A percentile compares a stretch with the other conserved stretches of the same genome.
phyloP scores from a whole-genome alignment of 2,888 invertebrate species.

The Papilio elwesi region DNA sequence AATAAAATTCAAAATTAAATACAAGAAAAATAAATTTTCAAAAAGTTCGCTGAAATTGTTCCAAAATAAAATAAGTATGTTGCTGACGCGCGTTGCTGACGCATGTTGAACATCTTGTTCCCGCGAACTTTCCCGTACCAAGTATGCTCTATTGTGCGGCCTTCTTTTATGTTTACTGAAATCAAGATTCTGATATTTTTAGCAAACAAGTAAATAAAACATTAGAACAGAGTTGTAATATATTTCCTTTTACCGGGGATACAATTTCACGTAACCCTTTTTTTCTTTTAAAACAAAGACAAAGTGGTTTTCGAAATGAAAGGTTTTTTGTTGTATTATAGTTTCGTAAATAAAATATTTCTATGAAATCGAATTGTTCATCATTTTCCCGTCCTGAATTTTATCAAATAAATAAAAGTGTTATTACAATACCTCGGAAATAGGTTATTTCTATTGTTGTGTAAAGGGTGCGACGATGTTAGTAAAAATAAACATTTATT shows the following conservation, averaged over 20 bases:
- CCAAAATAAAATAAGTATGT: too few relatives aligned
- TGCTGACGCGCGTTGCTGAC: too few relatives aligned
- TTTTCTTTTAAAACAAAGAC: conserved; percentile 33
- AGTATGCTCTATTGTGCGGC: neutral
- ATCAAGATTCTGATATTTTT: neutral
- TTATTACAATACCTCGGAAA: neutral
- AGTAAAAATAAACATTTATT: too few relatives aligned
- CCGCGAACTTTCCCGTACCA: too few relatives aligned
- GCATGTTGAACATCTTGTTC: too few relatives aligned
- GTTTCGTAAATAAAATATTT: conserved; percentile 34
- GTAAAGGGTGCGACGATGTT: too few relatives aligned
- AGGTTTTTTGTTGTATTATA: conserved; percentile 33
- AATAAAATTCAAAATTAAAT: too few relatives aligned
- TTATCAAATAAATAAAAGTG: neutral
- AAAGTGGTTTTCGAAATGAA: conserved; percentile 28
- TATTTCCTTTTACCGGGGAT: conserved; percentile 20
- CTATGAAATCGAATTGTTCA: conserved; percentile 28
- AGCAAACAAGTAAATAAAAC: conserved; percentile 20
- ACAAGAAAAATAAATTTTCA: too few relatives aligned
- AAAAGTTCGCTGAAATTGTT: too few relatives aligned
- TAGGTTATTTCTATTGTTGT: neutral
- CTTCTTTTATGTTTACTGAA: neutral
- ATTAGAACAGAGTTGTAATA: conserved; percentile 27
- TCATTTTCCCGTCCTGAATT: conserved; percentile 1
- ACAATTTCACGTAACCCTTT: conserved; percentile 29